Conservation (phyloP, 2,888 invertebrate genomes). For the Euproctis similis region DNA sequence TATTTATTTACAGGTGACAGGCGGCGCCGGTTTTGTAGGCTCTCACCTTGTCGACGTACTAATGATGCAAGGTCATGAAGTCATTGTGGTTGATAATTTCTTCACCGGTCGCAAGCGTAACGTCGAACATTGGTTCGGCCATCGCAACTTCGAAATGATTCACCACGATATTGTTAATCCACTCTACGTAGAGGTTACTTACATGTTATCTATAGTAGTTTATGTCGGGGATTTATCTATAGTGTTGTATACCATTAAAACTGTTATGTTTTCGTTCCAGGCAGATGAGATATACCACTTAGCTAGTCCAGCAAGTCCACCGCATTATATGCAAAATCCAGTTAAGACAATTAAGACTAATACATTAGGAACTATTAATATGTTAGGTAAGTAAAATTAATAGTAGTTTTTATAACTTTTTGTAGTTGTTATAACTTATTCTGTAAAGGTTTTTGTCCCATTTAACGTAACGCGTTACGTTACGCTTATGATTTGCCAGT, state of each 20-base stretch:
- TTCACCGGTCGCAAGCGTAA: conserved; percentile 98
- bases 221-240: too few species aligned
- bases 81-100: conserved; percentile 98
- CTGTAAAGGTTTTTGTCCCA: too few species aligned
- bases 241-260: background rate
- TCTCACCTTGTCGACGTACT: conserved; percentile 97
- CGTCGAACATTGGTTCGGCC: conserved; percentile 99
- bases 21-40: conserved; percentile 99
- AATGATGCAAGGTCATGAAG: conserved; percentile 96
- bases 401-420: too few species aligned
- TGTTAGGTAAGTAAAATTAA: conserved; percentile 84
- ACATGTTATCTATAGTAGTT: too few species aligned
- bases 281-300: conserved; percentile 98
- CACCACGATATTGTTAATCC: conserved; percentile 99
- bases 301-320: conserved; percentile 99
- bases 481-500: too few species aligned
- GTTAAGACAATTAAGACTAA: conserved; percentile 99
- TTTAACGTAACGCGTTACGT: too few species aligned
- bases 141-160: conserved; percentile 98
- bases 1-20: conserved; percentile 81
- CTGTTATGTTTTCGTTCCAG: conserved; percentile 33
- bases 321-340: conserved; percentile 99
- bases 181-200: conserved; percentile 95
- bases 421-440: too few species aligned
- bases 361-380: conserved; percentile 95